Base-by-base conservation (phyloP, 2,888 invertebrate species). In the Amblyjoppa fuscipennis region DNA sequence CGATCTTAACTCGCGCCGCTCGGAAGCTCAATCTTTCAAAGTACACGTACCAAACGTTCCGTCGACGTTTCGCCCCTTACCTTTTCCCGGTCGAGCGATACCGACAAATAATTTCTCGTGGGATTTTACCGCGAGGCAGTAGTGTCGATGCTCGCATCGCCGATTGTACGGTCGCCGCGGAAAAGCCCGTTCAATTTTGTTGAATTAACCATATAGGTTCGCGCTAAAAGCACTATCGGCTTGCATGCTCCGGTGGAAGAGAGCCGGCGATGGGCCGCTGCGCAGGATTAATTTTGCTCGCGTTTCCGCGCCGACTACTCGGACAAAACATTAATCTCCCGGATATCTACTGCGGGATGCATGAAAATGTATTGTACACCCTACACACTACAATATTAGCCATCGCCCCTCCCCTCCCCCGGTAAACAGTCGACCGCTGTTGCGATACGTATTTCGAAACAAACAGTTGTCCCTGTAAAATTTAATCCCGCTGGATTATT, bases 181-280 rank as follows among this genome's bases (percentile, higher is more conserved):
- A 59, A 59, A 28, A 11, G 59, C 56, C 56, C 25, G 56, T 25
- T 4, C 11, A 82, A 87, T 87, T 83, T 87, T 77, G 79, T 83
- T 81, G 85, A 87, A 86, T 87, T 84, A 85, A 87, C 61, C 81
- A 73, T 85, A 84, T 84, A 87, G 83, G 68, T 80, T 84, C 79
- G 41, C 59, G 68, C 31, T 61, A 81, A 85, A 87, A 84, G 75
- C 70, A 70, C 83, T 87, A 86, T 87, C 85, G 59, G 83, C 73
- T 2, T 16, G 69, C 59, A 69, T 16, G 68, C 77, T 68, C 51
- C 68, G 6, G 41, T 28, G 56, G 56, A 41, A 6, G 28, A 53
- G 28, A n/a, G 61, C 49, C 41, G 16, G 20, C 28, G 59, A 59
- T 28, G 56, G 20, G 34, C n/a, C 20, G 38, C 41, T 7, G 49